Evolutionary conservation across 2,888 invertebrate genomes (phyloP), one percentile per base, ranked within the genome.

Genomic region (Carcina quercana): DNA sequence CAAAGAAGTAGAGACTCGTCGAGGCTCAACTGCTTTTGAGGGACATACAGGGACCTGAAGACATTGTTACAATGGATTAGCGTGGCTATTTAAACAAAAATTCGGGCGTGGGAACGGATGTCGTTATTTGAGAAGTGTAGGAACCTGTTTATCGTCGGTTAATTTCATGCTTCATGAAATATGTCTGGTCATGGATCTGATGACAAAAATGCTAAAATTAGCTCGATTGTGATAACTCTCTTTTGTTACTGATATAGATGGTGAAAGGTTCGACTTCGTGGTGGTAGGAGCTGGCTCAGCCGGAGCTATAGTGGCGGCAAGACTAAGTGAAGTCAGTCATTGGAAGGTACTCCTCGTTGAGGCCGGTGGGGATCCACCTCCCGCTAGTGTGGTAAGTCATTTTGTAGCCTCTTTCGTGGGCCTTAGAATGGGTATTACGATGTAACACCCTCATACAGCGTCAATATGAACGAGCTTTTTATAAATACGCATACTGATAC

Each of bases 281-380:
- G 63, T 72, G 17, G 58, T 69, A 6, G 71, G 71, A 0, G 54
- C 67, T 1, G 71, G 72, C 2, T 66, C 68, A 0, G 64, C 64
- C 0, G 71, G 71, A 0, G 58, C 64, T 0, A 46, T 65, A 6
- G 50, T 70, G 3, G 69, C 66, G 1, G 43, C 63, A 1, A 45
- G 71, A 0, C 53, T 71, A 2, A 60, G 64, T 4, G 71, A 72
- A 40, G 34, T 51, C 12, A 38, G 43, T 1, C 14, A 36, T 6
- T 52, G 59, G 35, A 46, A 43, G 1, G 59, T 70, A 1, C 54
- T 72, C 1, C 56, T 72, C 1, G 31, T 72, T 0, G 71, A 72
- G 32, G 54, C 62, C 2, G 71, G 71, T 2, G 67, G 64, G 0
- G 51, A 70, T 28, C 71, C 71, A 0, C 68, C 70, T 0, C 38